These are phyloP conservation scores for Brachyptera risi DNA, from an alignment of 2,888 invertebrate genomes.

Conservation along the genomic window DNA sequence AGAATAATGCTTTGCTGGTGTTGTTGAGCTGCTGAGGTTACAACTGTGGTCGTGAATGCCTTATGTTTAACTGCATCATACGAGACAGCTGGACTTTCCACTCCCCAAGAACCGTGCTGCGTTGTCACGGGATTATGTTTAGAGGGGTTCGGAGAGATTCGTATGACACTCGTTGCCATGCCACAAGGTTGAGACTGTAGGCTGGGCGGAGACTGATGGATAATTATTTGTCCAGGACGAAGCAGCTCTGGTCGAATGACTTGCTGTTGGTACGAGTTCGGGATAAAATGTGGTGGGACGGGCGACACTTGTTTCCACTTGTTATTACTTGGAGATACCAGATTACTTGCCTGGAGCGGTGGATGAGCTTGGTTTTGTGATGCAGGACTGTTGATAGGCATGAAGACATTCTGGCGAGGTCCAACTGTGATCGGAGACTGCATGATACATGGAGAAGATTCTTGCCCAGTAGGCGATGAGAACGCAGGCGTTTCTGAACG, in stretches of 20 bases:
- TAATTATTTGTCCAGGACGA: conserved; percentile 53
- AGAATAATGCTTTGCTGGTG: conserved; percentile 43
- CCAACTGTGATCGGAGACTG: conserved; percentile 65
- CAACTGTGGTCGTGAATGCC: conserved; percentile 38
- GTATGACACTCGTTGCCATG: conserved; percentile 73
- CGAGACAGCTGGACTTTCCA: conserved; percentile 34
- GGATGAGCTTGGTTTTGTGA: conserved; percentile 20
- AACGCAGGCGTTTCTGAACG: conserved; percentile 90
- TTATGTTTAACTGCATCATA: conserved; percentile 38
- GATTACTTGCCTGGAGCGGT: conserved; percentile 37
- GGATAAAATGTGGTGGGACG: conserved; percentile 47
- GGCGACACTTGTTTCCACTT: conserved; percentile 46
- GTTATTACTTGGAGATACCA: conserved; percentile 42
- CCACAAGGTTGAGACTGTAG: conserved; percentile 43
- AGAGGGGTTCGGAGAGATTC: conserved; percentile 62
- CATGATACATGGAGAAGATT: conserved; percentile 60
- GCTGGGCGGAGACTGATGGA: conserved; percentile 45
- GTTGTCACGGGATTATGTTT: not conserved
- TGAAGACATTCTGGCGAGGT: conserved; percentile 81
- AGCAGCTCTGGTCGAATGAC: conserved; percentile 62
- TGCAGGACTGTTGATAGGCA: conserved; percentile 76
- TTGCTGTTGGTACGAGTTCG: conserved; percentile 43
- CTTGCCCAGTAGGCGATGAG: conserved; percentile 59
- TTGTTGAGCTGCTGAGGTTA: conserved; percentile 38
- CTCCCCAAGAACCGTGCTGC: conserved; percentile 34